These are phyloP conservation scores for Rapana venosa DNA, from an alignment of 2,888 invertebrate genomes.

Conservation along the genomic window DNA sequence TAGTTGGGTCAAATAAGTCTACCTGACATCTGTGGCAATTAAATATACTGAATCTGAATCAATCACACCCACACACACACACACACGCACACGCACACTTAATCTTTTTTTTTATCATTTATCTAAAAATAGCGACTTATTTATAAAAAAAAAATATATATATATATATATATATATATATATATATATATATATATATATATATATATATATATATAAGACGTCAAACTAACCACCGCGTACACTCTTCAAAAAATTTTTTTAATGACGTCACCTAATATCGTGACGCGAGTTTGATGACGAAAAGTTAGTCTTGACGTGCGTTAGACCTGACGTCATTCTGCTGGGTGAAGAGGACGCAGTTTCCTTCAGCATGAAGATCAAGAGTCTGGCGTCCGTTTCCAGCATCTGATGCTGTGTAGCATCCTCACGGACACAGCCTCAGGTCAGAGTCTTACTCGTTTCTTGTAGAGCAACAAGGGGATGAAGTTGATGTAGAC, in stretches of 20 bases:
- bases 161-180: background rate
- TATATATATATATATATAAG: background rate
- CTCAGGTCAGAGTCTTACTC: background rate
- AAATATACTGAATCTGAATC: no score
- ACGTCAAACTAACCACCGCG: background rate
- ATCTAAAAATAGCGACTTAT: no score
- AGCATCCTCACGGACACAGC: background rate
- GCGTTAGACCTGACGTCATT: background rate
- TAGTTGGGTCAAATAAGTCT: no score
- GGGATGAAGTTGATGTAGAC: background rate
- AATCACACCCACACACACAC: background rate
- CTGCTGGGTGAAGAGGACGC: background rate
- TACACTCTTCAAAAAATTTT: background rate
- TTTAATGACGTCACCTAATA: background rate
- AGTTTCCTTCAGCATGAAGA: background rate
- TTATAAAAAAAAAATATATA: background rate
- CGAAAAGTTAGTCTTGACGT: no score
- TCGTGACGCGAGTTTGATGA: background rate
- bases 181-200: background rate
- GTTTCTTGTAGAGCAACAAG: background rate
- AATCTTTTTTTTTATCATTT: no score
- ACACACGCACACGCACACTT: slow-evolving; percentile 2
- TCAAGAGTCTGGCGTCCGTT: slow-evolving; percentile 14
- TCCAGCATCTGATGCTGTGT: background rate
- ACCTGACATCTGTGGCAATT: no score